Evolutionary conservation across 2,888 invertebrate genomes (phyloP), one percentile per base, ranked within the genome.

Genomic region (Ametastegia equiseti): DNA sequence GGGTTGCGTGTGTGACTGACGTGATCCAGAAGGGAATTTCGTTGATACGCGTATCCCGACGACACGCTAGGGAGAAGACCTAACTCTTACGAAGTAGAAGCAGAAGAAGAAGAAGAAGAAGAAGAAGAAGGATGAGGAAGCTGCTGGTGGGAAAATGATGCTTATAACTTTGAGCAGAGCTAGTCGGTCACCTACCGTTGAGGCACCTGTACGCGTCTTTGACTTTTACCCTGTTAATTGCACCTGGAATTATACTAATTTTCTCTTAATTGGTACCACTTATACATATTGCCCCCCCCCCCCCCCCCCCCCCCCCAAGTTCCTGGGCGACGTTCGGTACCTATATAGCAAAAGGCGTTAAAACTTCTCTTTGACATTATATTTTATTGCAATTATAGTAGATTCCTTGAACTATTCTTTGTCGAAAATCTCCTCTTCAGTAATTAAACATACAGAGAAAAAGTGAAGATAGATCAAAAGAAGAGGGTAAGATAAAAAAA

Each of bases 211-310:
- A 67, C 36, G n/a, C 65, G 39, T 67, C 39, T 67, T 67, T 39
- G 65, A 67, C 36, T 67, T 67, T 67, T 39, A 23, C 65, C 36
- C 19, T 39, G 39, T 67, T 36, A 67, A 67, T 67, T 67, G 39
- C 36, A 67, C 36, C 13, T 23, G 65, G 39, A 39, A 67, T 67
- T 67, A 67, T 39, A 33, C 65, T 67, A 36, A 36, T 67, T 67
- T 67, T 39, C 36, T 67, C 65, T 67, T 39, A 67, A 67, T 67
- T 67, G 39, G 3, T 39, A 13, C 13, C 65, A 67, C 39, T 39
- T 36, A 39, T 36, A 15, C 19, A 65, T 57, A 27, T 13, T 9
- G 0, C 5, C 27, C 13, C 13, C 13, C 23, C 19, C 27, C 27
- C 47, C 19, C 9, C n/a, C 6, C n/a, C 6, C 6, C 50, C 3